These are phyloP conservation scores for Drosophila mayri DNA, from an alignment of 1,140 invertebrate genomes.

Conservation along the genomic window DNA sequence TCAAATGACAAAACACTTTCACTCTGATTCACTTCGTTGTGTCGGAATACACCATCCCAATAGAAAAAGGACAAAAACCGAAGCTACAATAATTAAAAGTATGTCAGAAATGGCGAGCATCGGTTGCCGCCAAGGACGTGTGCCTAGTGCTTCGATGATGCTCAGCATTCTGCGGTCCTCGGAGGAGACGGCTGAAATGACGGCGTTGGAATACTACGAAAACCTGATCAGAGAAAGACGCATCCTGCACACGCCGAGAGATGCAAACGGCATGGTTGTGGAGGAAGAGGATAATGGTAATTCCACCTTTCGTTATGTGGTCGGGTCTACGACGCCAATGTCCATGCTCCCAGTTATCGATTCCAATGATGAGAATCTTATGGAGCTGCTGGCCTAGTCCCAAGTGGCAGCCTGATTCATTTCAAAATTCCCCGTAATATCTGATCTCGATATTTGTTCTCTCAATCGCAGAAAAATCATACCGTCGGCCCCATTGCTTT, in stretches of 20 bases:
- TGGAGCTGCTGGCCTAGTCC: neutral
- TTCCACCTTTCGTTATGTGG: neutral
- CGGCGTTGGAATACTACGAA: conserved; percentile 46
- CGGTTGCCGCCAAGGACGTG: neutral
- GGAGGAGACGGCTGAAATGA: conserved; percentile 19
- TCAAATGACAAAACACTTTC: neutral
- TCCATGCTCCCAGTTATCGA: neutral
- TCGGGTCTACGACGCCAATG: too few relatives aligned
- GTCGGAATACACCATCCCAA: neutral
- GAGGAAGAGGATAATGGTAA: conserved; percentile 18
- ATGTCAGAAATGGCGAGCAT: neutral
- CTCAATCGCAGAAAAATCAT: neutral
- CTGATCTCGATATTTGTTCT: neutral
- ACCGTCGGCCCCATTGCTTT: conserved; percentile 20
- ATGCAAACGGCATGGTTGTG: neutral
- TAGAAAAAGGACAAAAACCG: neutral
- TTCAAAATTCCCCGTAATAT: neutral
- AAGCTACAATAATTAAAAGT: neutral
- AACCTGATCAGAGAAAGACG: conserved; percentile 40
- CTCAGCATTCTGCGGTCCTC: neutral
- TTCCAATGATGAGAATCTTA: conserved; percentile 40
- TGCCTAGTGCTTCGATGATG: conserved; percentile 5
- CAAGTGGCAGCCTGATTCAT: neutral
- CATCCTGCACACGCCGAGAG: conserved; percentile 1
- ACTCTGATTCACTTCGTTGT: neutral